Percentiles rank a stretch among this genome's conserved stretches.
These are phyloP conservation scores for Microchrysa polita DNA, from an alignment of 2,888 invertebrate genomes.

Conservation along the genomic window DNA sequence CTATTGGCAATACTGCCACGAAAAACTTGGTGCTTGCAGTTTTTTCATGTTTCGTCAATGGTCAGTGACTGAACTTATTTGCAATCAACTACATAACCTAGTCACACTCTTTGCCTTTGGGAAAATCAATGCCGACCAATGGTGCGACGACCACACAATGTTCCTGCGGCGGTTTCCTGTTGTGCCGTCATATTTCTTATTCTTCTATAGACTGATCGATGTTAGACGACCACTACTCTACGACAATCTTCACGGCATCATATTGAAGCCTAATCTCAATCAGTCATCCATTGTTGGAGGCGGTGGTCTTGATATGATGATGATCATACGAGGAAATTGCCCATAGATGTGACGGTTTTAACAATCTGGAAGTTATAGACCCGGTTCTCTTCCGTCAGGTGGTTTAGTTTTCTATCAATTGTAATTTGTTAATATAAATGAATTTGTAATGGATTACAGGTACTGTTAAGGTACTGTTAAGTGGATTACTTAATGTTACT, in stretches of 20 bases:
- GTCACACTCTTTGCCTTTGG: not conserved
- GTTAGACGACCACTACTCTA: slow-evolving; percentile 24
- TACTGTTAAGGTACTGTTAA: no score
- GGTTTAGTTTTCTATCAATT: not conserved
- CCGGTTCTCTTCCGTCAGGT: not conserved
- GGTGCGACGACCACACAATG: slow-evolving; percentile 1
- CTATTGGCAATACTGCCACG: no score
- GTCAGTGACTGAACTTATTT: not conserved
- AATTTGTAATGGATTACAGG: not conserved
- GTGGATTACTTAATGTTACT: no score
- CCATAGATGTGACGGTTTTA: not conserved
- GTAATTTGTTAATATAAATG: slow-evolving; percentile 14
- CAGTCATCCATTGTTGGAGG: slow-evolving; percentile 10
- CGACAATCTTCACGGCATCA: not conserved
- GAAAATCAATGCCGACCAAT: not conserved
- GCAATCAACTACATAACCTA: no score
- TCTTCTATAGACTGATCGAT: slow-evolving; percentile 16
- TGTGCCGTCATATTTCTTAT: slow-evolving; percentile 21
- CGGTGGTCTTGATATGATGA: slow-evolving; percentile 8
- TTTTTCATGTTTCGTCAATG: not conserved
- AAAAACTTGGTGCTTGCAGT: not conserved
- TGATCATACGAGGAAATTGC: slow-evolving; percentile 5
- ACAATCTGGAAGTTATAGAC: not conserved
- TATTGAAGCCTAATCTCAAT: not conserved
- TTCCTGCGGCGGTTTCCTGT: slow-evolving; percentile 16